phyloP scores from a whole-genome alignment of 2,888 invertebrate species.

The Biston stratarius region DNA sequence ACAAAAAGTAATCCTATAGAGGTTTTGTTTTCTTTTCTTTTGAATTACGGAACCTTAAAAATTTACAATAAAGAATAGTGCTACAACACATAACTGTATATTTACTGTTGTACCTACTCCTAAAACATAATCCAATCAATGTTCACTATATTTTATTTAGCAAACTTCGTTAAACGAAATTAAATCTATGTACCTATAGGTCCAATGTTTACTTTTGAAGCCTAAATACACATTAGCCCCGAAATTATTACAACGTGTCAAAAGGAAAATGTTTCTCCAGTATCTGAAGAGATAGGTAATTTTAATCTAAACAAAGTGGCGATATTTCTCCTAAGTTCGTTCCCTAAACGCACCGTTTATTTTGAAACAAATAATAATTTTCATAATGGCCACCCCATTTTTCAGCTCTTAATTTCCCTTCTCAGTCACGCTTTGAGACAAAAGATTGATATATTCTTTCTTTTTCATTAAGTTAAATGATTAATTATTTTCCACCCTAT shows the following conservation, averaged over 20 bases:
- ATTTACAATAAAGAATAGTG: no score
- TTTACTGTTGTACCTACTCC: no score
- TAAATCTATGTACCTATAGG: not conserved
- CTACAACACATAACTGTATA: no score
- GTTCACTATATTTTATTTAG: not conserved
- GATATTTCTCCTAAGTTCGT: slow-evolving; percentile 54
- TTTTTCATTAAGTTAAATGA: slow-evolving; percentile 79
- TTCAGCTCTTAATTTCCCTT: slow-evolving; percentile 76
- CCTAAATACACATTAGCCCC: not conserved
- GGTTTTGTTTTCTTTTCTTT: no score
- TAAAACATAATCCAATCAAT: not conserved
- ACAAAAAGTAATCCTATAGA: no score
- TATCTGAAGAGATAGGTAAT: slow-evolving; percentile 20
- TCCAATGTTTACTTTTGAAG: not conserved
- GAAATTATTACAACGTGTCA: not conserved
- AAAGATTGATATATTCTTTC: slow-evolving; percentile 81
- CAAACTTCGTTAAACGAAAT: not conserved
- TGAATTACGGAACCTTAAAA: no score
- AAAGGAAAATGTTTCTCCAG: not conserved
- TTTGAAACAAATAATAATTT: slow-evolving; percentile 80
- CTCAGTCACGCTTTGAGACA: slow-evolving; percentile 68
- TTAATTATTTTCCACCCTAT: slow-evolving; percentile 67
- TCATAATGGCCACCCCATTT: slow-evolving; percentile 75
- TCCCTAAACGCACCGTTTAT: slow-evolving; percentile 60
- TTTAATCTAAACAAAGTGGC: slow-evolving; percentile 54